phyloP scores from a whole-genome alignment of 2,888 invertebrate genomes.

The Caprella mutica region DNA sequence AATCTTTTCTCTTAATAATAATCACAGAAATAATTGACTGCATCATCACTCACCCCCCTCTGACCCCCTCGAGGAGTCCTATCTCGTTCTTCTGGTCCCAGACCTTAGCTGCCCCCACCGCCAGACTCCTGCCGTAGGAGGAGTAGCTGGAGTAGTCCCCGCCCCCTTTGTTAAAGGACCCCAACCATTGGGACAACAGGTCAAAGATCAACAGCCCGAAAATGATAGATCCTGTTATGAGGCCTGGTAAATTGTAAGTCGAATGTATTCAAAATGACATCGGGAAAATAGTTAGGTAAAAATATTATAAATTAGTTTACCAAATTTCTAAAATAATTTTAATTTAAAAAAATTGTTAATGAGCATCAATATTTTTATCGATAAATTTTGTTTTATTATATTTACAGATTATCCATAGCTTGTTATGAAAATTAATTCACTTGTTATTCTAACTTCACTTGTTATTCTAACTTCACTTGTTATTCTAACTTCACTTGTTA shows the following conservation, averaged over 20 bases:
- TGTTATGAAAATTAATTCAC: neutral
- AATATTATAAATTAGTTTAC: no score
- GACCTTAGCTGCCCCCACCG: slow-evolving; percentile 18
- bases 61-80: slow-evolving; percentile 13
- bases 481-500: no score
- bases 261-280: no score
- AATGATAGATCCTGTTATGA: neutral
- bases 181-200: neutral
- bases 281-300: no score
- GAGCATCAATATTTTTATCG: neutral
- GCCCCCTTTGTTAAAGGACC: neutral
- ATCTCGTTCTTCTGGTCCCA: slow-evolving; percentile 24
- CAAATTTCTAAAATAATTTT: neutral
- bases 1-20: no score
- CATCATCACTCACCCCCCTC: slow-evolving; percentile 18
- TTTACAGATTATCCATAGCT: neutral
- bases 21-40: no score
- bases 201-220: slow-evolving; percentile 2
- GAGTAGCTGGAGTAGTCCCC: slow-evolving; percentile 18
- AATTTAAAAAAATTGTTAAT: neutral
- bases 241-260: no score
- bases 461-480: no score
- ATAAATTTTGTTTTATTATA: neutral
- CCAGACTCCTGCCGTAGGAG: slow-evolving; percentile 27
- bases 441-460: no score